phyloP scores from a whole-genome alignment of 2,888 invertebrate genomes.

The Danaus chrysippus region DNA sequence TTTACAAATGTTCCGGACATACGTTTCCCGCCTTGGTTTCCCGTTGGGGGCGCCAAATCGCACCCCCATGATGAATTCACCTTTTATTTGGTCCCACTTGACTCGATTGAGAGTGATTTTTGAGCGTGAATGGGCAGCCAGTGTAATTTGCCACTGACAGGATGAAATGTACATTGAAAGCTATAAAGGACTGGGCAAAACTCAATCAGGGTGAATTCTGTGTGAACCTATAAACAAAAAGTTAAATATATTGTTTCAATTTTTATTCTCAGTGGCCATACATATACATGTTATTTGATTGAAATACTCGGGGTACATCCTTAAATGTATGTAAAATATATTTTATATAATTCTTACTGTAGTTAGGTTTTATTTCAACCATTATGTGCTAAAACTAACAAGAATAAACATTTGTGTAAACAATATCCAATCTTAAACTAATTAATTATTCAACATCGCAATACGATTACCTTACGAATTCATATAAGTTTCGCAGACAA shows the following conservation, averaged over 20 bases:
- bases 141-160: constrained; percentile 74
- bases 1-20: constrained; percentile 75
- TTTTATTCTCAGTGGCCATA: constrained; percentile 2
- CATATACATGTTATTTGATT: neutral
- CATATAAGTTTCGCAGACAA: constrained; percentile 59
- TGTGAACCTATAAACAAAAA: constrained; percentile 25
- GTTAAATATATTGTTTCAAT: constrained; percentile 36
- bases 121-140: constrained; percentile 75
- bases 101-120: constrained; percentile 77
- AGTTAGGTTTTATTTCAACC: too few species aligned
- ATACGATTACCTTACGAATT: constrained; percentile 41
- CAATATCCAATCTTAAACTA: constrained; percentile 3
- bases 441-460: constrained; percentile 13
- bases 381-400: neutral
- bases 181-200: constrained; percentile 70
- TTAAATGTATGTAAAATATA: too few species aligned
- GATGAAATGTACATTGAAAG: constrained; percentile 72
- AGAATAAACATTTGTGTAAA: neutral
- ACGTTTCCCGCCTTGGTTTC: constrained; percentile 70
- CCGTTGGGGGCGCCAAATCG: constrained; percentile 59
- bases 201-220: constrained; percentile 62
- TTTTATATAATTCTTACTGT: too few species aligned
- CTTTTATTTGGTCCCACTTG: constrained; percentile 77
- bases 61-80: constrained; percentile 72
- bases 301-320: too few species aligned